Evolutionary conservation across 2,797 vertebrate species (phyloP).

Genomic region (Gallinago nigripennis): DNA sequence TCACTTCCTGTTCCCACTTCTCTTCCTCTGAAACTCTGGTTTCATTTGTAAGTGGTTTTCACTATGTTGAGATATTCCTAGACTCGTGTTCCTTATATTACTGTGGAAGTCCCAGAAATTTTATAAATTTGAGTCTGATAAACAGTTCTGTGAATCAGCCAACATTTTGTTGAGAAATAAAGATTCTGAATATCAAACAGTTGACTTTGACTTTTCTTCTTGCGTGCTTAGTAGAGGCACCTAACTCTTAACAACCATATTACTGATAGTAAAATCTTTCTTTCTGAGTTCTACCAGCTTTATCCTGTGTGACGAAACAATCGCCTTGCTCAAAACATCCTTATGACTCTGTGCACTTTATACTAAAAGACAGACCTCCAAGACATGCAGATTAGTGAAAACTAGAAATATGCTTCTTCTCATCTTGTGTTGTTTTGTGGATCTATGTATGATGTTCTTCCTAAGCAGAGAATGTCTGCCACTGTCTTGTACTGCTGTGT

Average conservation of each 20-base stretch:
- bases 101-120: neutral
- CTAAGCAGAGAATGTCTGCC: neutral
- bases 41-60: neutral
- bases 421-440: neutral
- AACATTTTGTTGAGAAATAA: neutral
- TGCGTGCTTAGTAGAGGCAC: neutral
- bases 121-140: neutral
- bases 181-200: neutral
- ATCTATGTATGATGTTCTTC: neutral
- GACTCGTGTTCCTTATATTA: neutral
- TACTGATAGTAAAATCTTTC: neutral
- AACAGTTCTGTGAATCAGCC: neutral
- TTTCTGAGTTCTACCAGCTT: neutral
- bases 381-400: neutral
- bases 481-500: neutral
- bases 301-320: neutral
- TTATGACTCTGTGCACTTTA: neutral
- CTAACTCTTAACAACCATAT: neutral
- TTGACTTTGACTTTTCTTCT: neutral
- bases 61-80: neutral
- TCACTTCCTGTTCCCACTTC: neutral
- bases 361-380: neutral
- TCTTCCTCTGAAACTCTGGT: neutral
- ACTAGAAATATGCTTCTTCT: neutral
- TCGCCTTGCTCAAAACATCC: neutral